Evolutionary conservation across 2,113 vertebrate genomes (phyloP).

Genomic region (Cervus canadensis): DNA sequence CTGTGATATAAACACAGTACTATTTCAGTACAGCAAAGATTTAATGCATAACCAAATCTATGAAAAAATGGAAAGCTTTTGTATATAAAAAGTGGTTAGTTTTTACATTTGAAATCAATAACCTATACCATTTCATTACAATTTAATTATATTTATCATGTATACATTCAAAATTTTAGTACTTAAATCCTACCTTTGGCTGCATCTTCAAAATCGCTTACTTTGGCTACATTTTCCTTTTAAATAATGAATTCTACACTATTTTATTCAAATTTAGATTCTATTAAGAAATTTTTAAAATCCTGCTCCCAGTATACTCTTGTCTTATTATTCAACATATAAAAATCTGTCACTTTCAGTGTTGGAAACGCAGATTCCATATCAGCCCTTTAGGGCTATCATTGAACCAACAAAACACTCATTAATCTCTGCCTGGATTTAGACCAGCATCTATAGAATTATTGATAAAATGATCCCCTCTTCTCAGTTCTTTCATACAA

Average conservation of each 20-base stretch:
- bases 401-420: not conserved
- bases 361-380: not conserved
- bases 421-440: not conserved
- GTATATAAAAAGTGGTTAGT: not conserved
- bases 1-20: not conserved
- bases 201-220: not conserved
- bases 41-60: not conserved
- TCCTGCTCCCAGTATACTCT: not conserved
- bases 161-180: not conserved
- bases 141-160: not conserved
- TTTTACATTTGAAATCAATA: not conserved
- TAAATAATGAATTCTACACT: not conserved
- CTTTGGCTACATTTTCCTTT: not conserved
- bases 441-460: not conserved
- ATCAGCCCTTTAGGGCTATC: not conserved
- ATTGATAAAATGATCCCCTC: not conserved
- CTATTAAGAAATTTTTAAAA: not conserved
- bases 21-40: not conserved
- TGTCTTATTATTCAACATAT: not conserved
- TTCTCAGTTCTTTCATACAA: not conserved
- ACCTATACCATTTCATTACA: not conserved
- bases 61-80: not conserved
- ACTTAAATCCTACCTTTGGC: not conserved
- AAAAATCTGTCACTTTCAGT: not conserved
- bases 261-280: not conserved